Evolutionary conservation across 2,113 vertebrate genomes (phyloP), one percentile per base, ranked within the genome.

Genomic region (Vireo altiloquus): DNA sequence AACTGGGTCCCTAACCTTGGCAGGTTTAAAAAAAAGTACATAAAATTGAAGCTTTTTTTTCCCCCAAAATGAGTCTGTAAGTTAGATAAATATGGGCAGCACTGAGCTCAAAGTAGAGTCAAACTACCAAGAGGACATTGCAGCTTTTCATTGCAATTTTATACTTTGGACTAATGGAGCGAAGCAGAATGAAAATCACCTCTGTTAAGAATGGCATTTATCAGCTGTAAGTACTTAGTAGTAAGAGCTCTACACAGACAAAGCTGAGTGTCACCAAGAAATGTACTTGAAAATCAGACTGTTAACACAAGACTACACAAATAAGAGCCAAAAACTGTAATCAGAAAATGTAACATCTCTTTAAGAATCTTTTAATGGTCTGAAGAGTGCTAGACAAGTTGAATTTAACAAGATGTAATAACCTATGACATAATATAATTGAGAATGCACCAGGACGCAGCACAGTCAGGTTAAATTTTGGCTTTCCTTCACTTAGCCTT

Each of bases 141-240:
- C 88, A 94, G 94, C 79, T 92, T 94, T 95, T 96, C 82, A 86
- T 93, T 94, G 82, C 88, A 96, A 92, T 96, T 95, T 96, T 96
- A 89, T 96, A 91, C 94, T 96, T 95, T 88, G 95, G 92, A 85
- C 87, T 96, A 95, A 97, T 96, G 91, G 94, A 96, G 89, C 77
- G 57, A 88, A 93, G 82, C 94, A 95, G 89, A 96, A 95, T 96
- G 95, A 90, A 96, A 96, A 97, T 96, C 95, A 97, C 95, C 94
- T 95, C 90, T 90, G 89, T 96, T 97, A 95, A 96, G 95, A 96
- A 96, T 93, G 91, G 94, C 96, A 92, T 97, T 97, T 96, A 95
- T 96, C 92, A 94, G 96, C 87, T 35, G 13, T 78, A 96, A 96
- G 95, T 95, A 93, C 95, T 95, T 90, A 90, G 78, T 90, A 86